A percentile compares a stretch with the other conserved stretches of the same genome.
These are phyloP conservation scores for Bergia puertoricense DNA, from an alignment of 92 coral and sea anemone species.

Conservation along the genomic window DNA sequence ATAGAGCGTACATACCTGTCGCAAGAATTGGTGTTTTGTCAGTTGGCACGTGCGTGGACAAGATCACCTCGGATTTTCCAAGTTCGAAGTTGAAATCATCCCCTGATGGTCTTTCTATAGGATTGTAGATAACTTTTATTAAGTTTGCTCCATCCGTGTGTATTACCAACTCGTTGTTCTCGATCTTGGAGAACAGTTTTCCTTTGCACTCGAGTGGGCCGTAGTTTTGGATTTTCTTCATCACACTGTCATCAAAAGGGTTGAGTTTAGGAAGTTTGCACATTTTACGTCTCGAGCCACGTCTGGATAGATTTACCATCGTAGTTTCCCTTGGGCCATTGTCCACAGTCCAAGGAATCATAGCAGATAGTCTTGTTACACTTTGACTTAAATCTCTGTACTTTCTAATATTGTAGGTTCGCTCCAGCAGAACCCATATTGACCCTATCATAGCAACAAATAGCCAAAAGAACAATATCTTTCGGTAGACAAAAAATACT, in stretches of 20 bases:
- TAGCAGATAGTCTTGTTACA: neutral
- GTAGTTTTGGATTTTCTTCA: constrained; percentile 19
- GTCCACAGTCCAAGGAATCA: neutral
- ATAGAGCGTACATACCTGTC: neutral
- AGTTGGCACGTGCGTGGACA: neutral
- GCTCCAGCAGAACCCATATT: constrained; percentile 10
- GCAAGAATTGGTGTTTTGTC: constrained; percentile 4
- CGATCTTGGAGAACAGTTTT: neutral
- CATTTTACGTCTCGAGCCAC: neutral
- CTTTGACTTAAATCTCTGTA: constrained; percentile 10
- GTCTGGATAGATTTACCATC: neutral
- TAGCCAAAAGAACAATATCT: constrained; percentile 4
- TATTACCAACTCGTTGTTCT: constrained; percentile 9
- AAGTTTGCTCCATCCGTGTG: neutral
- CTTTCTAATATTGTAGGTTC: constrained; percentile 1
- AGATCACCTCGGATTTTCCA: constrained; percentile 26
- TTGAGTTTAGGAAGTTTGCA: constrained; percentile 34
- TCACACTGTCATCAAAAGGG: constrained; percentile 30
- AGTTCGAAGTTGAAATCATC: constrained; percentile 29
- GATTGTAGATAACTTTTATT: constrained; percentile 22
- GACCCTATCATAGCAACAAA: neutral
- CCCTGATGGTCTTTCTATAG: constrained; percentile 32
- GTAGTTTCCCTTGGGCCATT: neutral
- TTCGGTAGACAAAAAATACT: constrained; percentile 21
- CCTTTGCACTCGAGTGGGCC: constrained; percentile 32